Base-by-base conservation (phyloP, 2,888 invertebrate genomes). In the Tyria jacobaeae region DNA sequence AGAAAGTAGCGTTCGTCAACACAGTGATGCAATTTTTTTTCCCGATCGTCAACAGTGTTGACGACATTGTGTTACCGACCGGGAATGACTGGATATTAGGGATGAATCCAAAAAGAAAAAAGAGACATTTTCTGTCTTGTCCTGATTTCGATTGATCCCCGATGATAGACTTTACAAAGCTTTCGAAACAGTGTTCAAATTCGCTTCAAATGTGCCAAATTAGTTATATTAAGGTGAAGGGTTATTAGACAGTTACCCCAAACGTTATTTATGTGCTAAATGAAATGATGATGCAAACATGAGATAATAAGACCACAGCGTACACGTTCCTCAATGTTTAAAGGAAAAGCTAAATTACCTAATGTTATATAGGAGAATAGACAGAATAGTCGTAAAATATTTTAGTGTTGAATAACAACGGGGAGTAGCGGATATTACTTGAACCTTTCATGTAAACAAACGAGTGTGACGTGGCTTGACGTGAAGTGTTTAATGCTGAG, bases 381-480 rank as follows among this genome's bases (percentile, higher is more conserved):
- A 47, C 17, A 25, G 14, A 7, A 24, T 50, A 50, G 5, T 58
- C 21, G 17, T 53, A 37, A 48, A 59, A 51, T 50, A 50, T 37
- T 41, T 49, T 14, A 34, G 31, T 50, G 55, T 44, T 39, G 25
- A 41, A 55, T 51, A 50, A 56, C 25, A 51, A 53, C 53, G 7
- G 49, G 35, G 24, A 50, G 34, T 25, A 34, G 34, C 60, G 25
- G 35, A 44, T 57, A 64, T 68, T 74, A 64, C 65, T 44, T 63
- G 68, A 74, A 64, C 57, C 63, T 74, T 66, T 59, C 54, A 65
- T 60, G 48, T 54, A 48, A 72, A 66, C 57, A 61, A 48, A 60
- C 53, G 56, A 57, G 71, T 63, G 61, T 74, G 74, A 68, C 77
- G 60, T 57, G 48, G 57, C 68, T 69, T 71, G 80, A 71, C 69